A percentile compares a stretch with the other conserved stretches of the same genome.
Conservation (phyloP, 1,140 invertebrate genomes). For the Metaphire vulgaris region DNA sequence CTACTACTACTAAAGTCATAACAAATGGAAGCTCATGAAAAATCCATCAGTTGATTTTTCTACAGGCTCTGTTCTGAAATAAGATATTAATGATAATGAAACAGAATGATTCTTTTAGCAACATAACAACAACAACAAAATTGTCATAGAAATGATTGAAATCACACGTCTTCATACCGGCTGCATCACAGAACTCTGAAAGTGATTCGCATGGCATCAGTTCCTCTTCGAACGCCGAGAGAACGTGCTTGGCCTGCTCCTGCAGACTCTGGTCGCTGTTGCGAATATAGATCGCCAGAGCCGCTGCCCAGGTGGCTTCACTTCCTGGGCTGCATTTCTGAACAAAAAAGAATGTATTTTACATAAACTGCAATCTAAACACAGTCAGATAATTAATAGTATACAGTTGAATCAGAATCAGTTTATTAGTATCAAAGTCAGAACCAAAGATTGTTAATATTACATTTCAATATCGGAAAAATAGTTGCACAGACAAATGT, state of each 20-base stretch:
- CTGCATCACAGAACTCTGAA: slow-evolving; percentile 81
- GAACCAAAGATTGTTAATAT: too few species aligned
- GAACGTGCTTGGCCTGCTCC: slow-evolving; percentile 71
- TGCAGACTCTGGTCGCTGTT: slow-evolving; percentile 83
- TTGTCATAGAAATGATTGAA: background rate
- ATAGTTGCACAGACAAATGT: too few species aligned
- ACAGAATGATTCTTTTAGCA: background rate
- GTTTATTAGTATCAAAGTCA: too few species aligned
- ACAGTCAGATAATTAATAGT: background rate
- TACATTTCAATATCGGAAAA: too few species aligned
- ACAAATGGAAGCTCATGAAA: background rate
- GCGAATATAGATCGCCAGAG: slow-evolving; percentile 84
- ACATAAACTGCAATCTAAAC: background rate
- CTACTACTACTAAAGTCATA: background rate
- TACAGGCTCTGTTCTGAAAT: background rate
- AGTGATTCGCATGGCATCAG: slow-evolving; percentile 81
- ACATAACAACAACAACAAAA: background rate
- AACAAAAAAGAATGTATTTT: background rate
- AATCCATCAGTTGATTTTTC: too few species aligned
- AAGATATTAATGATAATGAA: background rate
- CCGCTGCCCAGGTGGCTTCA: slow-evolving; percentile 66
- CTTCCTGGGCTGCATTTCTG: background rate
- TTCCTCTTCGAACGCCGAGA: slow-evolving; percentile 77
- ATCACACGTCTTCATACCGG: slow-evolving; percentile 36
- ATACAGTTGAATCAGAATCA: background rate